Evolutionary conservation across 2,113 vertebrate species (phyloP), one percentile per base, ranked within the genome.

Genomic region (Erythrocercus mccallii): DNA sequence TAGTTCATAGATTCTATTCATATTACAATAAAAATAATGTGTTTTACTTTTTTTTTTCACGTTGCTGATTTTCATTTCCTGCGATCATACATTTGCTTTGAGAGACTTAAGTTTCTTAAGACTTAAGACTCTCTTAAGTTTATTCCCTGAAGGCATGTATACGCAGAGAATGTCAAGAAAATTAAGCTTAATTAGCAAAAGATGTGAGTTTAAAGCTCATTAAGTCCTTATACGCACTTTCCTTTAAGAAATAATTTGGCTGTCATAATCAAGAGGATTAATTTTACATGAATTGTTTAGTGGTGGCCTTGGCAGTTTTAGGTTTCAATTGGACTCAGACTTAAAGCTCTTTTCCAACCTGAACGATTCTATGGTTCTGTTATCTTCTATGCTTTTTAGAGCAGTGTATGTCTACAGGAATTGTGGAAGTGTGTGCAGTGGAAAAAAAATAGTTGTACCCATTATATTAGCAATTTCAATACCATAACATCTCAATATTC

Each of bases 381-480:
- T 82, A 25, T 60, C 5, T 45, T 83, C 22, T 35, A 0, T 50
- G 35, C 27, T 64, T 86, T 68, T 73, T 65, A 70, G 47, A 37
- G 28, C 70, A 81, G 3, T 6, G 1, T 77, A 9, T 50, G 8
- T 81, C 7, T n/a, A 17, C 24, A 38, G 44, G 28, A 62, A n/a
- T n/a, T 74, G 9, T n/a, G 24, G 30, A 86, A 74, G 14, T 0
- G 0, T 0, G 0, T 57, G 6, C 1, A 5, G 5, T 25, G 18
- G 17, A 5, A 12, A 33, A 40, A 8, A 57, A 4, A 15, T 37
- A 16, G n/a, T n/a, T 15, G 25, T 37, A 28, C 8, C 8, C 5
- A 22, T 53, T 92, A 8, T 25, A 56, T 38, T 53, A 37, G 8
- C 31, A 45, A 21, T 57, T 15, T 15, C 11, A 28, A 4, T 88